phyloP scores from a whole-genome alignment of 2,797 vertebrate species.

The Hydrolagus colliei region DNA sequence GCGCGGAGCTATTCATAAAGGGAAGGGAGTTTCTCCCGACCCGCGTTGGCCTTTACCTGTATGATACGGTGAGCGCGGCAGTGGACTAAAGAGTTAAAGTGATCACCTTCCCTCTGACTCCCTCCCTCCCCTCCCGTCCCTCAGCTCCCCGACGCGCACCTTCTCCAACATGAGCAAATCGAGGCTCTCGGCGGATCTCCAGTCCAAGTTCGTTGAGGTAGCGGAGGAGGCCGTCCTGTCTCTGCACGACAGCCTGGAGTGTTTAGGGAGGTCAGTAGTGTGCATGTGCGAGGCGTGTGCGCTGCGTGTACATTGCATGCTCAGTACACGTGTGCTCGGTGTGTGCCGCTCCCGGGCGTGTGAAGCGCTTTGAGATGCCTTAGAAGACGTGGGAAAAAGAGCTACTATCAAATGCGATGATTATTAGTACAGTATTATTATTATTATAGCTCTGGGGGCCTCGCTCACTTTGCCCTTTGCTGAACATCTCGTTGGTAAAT shows the following conservation, averaged over 20 bases:
- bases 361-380: too few species aligned
- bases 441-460: too few species aligned
- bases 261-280: conserved; percentile 50
- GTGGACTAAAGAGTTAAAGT: background rate
- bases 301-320: too few species aligned
- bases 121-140: conserved; percentile 22
- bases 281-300: background rate
- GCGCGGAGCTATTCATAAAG: too few species aligned
- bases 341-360: too few species aligned
- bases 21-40: too few species aligned
- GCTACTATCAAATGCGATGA: too few species aligned
- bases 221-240: conserved; percentile 46
- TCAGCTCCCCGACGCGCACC: conserved; percentile 40
- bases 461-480: background rate
- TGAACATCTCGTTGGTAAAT: background rate
- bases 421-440: too few species aligned
- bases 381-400: too few species aligned
- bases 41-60: background rate
- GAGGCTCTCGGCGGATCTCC: conserved; percentile 40
- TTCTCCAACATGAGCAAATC: conserved; percentile 42
- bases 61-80: background rate
- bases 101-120: conserved; percentile 25
- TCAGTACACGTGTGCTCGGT: too few species aligned
- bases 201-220: conserved; percentile 50
- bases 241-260: conserved; percentile 53